These are phyloP conservation scores for Ophioderma brevispina DNA, from an alignment of 35 echinoderm and acorn worm species.

Conservation along the genomic window DNA sequence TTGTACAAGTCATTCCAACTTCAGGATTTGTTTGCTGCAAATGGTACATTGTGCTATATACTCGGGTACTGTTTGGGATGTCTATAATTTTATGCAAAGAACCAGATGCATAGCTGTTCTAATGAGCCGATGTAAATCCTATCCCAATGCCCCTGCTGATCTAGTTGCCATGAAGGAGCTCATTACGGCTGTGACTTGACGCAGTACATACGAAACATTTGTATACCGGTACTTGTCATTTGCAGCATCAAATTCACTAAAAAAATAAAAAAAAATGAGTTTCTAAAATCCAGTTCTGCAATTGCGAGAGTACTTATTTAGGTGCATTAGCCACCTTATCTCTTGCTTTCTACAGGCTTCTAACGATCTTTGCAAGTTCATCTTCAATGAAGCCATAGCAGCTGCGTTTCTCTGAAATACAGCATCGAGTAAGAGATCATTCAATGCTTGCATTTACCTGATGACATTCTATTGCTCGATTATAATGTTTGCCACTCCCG, in stretches of 20 bases:
- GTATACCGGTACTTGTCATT: constrained; percentile 17
- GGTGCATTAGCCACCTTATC: constrained; percentile 10
- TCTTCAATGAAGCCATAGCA: not conserved
- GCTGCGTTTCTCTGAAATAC: not conserved
- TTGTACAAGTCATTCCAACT: not conserved
- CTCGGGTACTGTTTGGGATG: constrained; percentile 21
- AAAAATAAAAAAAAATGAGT: too few species aligned
- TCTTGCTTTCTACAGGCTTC: constrained; percentile 18
- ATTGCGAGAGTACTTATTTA: constrained; percentile 12
- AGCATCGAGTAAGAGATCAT: not conserved
- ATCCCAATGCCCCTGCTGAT: not conserved
- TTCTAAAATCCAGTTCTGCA: not conserved
- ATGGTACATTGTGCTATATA: constrained; percentile 21
- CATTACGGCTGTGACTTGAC: constrained; percentile 11
- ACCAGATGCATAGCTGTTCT: too few species aligned
- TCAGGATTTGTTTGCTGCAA: not conserved
- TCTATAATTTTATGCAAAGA: constrained; percentile 20
- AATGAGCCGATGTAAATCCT: constrained; percentile 19
- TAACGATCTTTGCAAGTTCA: not conserved
- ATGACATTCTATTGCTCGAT: too few species aligned
- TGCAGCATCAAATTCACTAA: not conserved
- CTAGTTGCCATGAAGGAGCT: not conserved
- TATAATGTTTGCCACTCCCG: not conserved
- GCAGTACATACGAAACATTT: constrained; percentile 23
- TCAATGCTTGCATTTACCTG: constrained; percentile 8